Evolutionary conservation across 1,140 invertebrate genomes (phyloP).

Genomic region (Odontomachus brunneus): DNA sequence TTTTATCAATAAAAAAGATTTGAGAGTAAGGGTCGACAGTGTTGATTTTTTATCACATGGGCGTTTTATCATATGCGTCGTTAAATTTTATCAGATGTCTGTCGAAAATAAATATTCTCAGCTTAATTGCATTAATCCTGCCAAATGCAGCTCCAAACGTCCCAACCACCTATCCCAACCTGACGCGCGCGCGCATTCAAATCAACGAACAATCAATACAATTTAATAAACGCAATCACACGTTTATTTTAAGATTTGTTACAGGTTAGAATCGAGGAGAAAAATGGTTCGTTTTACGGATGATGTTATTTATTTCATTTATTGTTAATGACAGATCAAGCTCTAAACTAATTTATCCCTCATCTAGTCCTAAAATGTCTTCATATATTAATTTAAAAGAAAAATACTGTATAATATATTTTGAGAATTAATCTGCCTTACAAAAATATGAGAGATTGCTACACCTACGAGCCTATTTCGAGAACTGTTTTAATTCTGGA

Average conservation of each 20-base stretch:
- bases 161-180: no score
- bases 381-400: slow-evolving; percentile 37
- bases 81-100: no score
- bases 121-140: no score
- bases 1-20: no score
- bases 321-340: not conserved
- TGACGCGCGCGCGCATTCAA: not conserved
- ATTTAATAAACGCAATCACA: slow-evolving; percentile 1
- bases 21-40: no score
- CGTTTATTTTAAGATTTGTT: slow-evolving; percentile 11
- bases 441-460: not conserved
- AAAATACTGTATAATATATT: slow-evolving; percentile 28
- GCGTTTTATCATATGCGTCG: no score
- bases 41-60: no score
- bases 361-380: not conserved
- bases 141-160: not conserved
- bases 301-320: not conserved
- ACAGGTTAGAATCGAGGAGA: no score
- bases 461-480: not conserved
- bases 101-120: no score
- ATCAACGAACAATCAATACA: not conserved
- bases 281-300: not conserved
- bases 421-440: slow-evolving; percentile 28
- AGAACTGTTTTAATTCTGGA: not conserved
- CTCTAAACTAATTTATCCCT: not conserved